phyloP scores from a whole-genome alignment of 2,113 vertebrate genomes.

The Dendrocopos noguchii region DNA sequence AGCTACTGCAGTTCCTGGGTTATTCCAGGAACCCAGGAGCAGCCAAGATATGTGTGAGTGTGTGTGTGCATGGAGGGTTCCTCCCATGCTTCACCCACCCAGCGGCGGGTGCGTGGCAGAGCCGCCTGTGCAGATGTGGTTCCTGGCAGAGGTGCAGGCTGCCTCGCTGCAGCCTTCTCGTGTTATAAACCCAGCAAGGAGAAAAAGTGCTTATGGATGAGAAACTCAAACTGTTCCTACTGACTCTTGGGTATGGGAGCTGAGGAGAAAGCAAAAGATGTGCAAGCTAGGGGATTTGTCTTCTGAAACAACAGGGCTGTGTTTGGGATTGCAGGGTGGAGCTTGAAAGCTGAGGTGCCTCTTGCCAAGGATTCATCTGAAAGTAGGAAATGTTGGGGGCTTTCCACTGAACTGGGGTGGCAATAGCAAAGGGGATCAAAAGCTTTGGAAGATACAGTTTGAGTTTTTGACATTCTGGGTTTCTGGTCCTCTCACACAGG shows the following conservation, averaged over 20 bases:
- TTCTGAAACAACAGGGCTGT: not conserved
- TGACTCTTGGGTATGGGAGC: not conserved
- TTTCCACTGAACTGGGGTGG: not conserved
- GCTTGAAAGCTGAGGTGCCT: not conserved
- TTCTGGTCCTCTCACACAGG: not conserved
- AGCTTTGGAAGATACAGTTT: not conserved
- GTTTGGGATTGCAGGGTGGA: not conserved
- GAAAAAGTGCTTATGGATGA: rapidly evolving
- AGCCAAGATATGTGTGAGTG: not conserved
- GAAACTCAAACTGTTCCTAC: not conserved
- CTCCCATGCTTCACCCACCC: not conserved
- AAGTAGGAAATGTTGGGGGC: not conserved
- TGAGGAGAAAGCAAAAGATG: not conserved
- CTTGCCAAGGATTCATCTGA: not conserved
- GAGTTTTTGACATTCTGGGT: not conserved
- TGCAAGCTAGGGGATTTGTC: not conserved
- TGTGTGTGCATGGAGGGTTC: too few species aligned
- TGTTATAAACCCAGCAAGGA: not conserved
- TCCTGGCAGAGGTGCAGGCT: not conserved
- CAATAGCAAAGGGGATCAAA: not conserved
- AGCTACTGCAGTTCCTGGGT: not conserved
- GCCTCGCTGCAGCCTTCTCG: not conserved
- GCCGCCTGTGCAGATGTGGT: not conserved
- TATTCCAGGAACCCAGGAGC: not conserved
- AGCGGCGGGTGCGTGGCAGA: rapidly evolving